Base-by-base conservation (phyloP, 2,888 invertebrate genomes). In the Sceliomorpha sp. region DNA sequence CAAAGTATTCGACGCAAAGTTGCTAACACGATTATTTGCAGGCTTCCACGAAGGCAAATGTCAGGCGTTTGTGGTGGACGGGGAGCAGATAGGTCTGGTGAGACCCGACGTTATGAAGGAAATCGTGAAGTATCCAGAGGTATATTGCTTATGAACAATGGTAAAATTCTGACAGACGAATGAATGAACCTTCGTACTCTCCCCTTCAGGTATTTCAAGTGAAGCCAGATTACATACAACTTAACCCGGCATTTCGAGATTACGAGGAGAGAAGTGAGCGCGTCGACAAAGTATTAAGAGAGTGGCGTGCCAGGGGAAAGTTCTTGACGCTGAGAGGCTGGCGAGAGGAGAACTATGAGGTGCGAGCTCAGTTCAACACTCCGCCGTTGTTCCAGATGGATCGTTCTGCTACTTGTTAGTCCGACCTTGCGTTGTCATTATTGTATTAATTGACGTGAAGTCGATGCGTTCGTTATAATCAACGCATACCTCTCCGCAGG, bases 271-370 rank as follows among this genome's bases (percentile, higher is more conserved):
- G 96, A 77, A 95, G 95, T 67, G 91, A 91, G 51, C 92, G 92
- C 83, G 91, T 98, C 39, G 96, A 95, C 73, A 91, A 92, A 86
- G 94, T 97, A 62, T 90, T 98, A 79, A 91, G 92, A 77, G 92
- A 94, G 84, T 90, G 97, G 83, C 91, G 94, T 67, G 91, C 91
- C 70, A 92, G 95, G 78, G 93, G 94, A 81, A 91, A 92, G 76
- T 94, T 97, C 85, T 90, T 94, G 72, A 94, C 97, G 34, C 89
- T 97, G 5, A 93, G 94, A 84, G 97, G 98, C 10, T 98, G 98
- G 98, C 91, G 98, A 85, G 94, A 98, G 90, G 98, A 98, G 94
- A 95, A 94, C 89, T 97, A 95, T 88, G 96, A 96, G 89, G 96
- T 98, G n/a, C 93, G 94, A 84, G 92, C 93, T 66, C 94, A 94